Percentiles rank a stretch among this genome's conserved stretches.
Evolutionary conservation across 2,797 vertebrate genomes (phyloP).

Genomic region (Apogon hyalosoma): DNA sequence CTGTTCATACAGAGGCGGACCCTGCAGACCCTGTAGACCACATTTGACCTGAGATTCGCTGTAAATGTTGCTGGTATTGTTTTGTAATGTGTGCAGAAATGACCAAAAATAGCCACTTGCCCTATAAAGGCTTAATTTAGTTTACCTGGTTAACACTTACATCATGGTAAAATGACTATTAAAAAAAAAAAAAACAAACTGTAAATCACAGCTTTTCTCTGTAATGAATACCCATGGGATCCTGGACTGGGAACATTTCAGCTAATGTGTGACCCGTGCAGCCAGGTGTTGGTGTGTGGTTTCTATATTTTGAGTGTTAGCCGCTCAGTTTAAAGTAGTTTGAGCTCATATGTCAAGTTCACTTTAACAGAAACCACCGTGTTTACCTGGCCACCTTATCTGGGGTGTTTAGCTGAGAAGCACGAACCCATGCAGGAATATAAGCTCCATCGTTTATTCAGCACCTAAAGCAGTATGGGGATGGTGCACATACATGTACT

Average conservation of each 20-base stretch:
- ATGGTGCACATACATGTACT: not conserved
- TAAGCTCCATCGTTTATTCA: constrained; percentile 25
- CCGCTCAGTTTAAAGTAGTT: not conserved
- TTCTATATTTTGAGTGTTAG: not conserved
- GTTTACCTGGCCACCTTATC: constrained; percentile 22
- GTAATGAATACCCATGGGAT: constrained; percentile 22
- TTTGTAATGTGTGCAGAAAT: no score
- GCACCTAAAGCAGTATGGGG: constrained; percentile 9
- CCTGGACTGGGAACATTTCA: not conserved
- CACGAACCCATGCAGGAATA: constrained; percentile 28
- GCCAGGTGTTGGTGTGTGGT: not conserved
- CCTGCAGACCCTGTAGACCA: no score
- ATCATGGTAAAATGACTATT: constrained; percentile 18
- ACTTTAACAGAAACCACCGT: not conserved
- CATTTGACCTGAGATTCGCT: no score
- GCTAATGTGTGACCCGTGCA: not conserved
- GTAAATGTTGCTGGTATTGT: no score
- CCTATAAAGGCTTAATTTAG: no score
- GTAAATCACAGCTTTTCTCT: not conserved
- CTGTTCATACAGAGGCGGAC: no score
- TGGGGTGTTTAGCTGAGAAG: constrained; percentile 5
- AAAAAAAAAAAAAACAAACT: no score
- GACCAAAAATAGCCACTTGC: no score
- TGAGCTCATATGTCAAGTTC: not conserved
- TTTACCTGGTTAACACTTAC: no score